Conservation (phyloP, 2,888 invertebrate genomes). For the Barypeithes pellucidus region DNA sequence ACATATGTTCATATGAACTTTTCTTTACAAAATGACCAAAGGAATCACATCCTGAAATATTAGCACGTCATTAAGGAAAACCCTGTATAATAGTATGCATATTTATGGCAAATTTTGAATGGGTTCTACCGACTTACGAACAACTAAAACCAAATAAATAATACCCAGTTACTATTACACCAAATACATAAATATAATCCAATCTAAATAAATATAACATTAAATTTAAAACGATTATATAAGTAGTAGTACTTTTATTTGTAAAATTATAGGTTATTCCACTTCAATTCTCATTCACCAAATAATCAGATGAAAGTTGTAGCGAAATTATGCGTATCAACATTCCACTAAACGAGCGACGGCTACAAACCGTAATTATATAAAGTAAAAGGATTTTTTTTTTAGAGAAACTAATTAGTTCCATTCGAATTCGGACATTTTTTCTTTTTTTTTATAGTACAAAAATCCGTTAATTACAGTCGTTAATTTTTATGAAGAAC, state of each 20-base stretch:
- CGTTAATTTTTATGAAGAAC: neutral
- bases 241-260: constrained; percentile 21
- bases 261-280: constrained; percentile 30
- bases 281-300: constrained; percentile 17
- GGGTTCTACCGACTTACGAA: neutral
- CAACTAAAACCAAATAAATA: neutral
- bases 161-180: neutral
- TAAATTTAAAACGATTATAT: constrained; percentile 16
- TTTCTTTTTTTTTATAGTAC: neutral
- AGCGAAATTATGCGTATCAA: constrained; percentile 30
- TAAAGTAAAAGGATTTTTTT: constrained; percentile 23
- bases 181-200: neutral
- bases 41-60: too few relatives aligned
- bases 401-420: constrained; percentile 6
- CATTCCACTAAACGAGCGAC: neutral
- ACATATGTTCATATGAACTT: too few relatives aligned
- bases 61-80: too few relatives aligned
- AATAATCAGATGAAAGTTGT: constrained; percentile 42
- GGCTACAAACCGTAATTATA: constrained; percentile 1
- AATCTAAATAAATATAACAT: constrained; percentile 3
- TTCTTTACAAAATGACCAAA: too few relatives aligned
- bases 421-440: constrained; percentile 1
- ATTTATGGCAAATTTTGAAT: too few relatives aligned
- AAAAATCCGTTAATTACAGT: too few relatives aligned
- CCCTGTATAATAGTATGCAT: too few relatives aligned